Evolutionary conservation across 2,888 invertebrate genomes (phyloP), one percentile per base, ranked within the genome.

Genomic region (Callimorpha dominula): DNA sequence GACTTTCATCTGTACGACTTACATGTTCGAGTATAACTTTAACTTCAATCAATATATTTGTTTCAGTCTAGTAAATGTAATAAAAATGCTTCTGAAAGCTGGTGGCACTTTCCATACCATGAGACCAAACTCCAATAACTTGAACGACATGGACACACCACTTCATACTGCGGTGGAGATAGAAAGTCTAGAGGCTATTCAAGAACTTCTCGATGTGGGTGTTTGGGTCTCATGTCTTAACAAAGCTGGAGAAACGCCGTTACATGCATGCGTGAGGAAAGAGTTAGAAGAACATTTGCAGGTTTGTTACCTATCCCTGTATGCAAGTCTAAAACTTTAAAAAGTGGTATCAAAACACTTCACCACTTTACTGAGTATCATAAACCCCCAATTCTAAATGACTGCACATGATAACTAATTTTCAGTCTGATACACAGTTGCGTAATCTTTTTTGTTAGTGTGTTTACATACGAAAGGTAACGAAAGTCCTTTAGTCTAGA

Each of bases 101-200:
- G 91, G 91, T 11, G 91, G 90, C 0, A 81, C 75, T 40, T 88
- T 85, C 79, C 86, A 91, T 76, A 91, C 88, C 0, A 89, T 89
- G 89, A 84, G 77, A 63, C 40, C 50, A 0, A 81, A 77, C 1
- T 43, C 46, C 0, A 82, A 77, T 0, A 79, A 78, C 4, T 74
- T 87, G 5, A 75, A 83, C 50, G 83, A 83, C 20, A 71, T 85
- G 72, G 91, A 93, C 40, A 96, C 96, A 0, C 95, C 96, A 0
- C 88, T 96, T 0, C 96, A 96, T 78, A 95, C 94, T 0, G 96
- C 96, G 0, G 96, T 96, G 0, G 91, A 93, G 65, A 84, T 96
- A 4, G 93, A 91, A 8, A 94, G 91, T 65, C 75, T 93, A 52
- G 93, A 94, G 0, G 94, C 94, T 4, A 94, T 96, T 2, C 89